Percentiles rank a stretch among this genome's conserved stretches.
phyloP scores from a whole-genome alignment of 1,140 invertebrate genomes.

The Ips nitidus region DNA sequence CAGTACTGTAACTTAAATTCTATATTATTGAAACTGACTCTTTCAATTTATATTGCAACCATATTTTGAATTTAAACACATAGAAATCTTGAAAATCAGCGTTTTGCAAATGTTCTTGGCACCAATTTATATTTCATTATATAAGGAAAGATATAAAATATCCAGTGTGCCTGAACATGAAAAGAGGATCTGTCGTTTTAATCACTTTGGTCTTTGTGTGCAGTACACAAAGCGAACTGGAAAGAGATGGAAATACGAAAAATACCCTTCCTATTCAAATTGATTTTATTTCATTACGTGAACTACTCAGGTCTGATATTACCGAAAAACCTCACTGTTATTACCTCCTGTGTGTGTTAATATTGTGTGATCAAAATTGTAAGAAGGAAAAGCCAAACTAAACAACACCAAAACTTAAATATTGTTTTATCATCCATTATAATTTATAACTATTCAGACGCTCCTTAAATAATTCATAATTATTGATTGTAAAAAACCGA shows the following conservation, averaged over 20 bases:
- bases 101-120: slow-evolving; percentile 1
- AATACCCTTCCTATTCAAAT: slow-evolving; percentile 11
- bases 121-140: slow-evolving; percentile 19
- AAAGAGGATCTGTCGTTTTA: slow-evolving; percentile 14
- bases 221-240: background rate
- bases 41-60: background rate
- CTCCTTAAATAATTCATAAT: slow-evolving; percentile 2
- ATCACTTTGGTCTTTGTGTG: slow-evolving; percentile 16
- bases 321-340: too few relatives aligned
- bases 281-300: slow-evolving; percentile 9
- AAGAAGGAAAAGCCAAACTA: too few relatives aligned
- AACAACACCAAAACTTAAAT: too few relatives aligned
- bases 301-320: slow-evolving; percentile 3
- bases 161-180: slow-evolving; percentile 10
- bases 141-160: slow-evolving; percentile 14
- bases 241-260: slow-evolving; percentile 4
- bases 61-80: background rate
- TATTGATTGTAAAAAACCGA: slow-evolving; percentile 8
- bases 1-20: too few relatives aligned
- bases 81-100: slow-evolving; percentile 3
- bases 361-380: too few relatives aligned
- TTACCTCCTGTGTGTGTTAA: too few relatives aligned
- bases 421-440: background rate
- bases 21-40: too few relatives aligned
- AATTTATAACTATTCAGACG: background rate